These are phyloP conservation scores for Agrotis exclamationis DNA, from an alignment of 2,888 invertebrate species.

Conservation along the genomic window DNA sequence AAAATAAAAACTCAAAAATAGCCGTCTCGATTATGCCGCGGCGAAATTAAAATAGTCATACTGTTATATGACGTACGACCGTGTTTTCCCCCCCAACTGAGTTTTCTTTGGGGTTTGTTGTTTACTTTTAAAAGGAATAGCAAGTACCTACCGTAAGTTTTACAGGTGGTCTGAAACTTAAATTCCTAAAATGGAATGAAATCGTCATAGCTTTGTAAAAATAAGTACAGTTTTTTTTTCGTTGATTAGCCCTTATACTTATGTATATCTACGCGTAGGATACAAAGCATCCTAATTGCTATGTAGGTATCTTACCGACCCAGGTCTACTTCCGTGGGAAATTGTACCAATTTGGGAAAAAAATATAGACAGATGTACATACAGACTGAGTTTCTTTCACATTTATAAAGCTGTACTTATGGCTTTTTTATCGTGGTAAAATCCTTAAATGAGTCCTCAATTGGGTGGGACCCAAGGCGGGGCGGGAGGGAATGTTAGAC, in stretches of 20 bases:
- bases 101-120: constrained; percentile 60
- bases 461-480: too few species aligned
- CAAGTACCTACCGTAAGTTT: background rate
- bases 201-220: too few species aligned
- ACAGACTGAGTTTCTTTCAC: background rate
- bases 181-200: background rate
- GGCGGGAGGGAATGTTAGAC: too few species aligned
- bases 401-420: background rate
- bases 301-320: too few species aligned
- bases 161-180: background rate
- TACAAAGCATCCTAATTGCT: background rate
- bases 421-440: too few species aligned
- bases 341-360: too few species aligned
- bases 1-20: constrained; percentile 90
- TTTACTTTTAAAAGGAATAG: background rate
- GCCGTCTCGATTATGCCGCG: constrained; percentile 81
- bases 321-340: too few species aligned
- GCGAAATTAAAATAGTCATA: constrained; percentile 87
- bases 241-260: too few species aligned
- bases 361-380: too few species aligned
- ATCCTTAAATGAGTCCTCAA: too few species aligned
- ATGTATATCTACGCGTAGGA: too few species aligned
- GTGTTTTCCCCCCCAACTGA: constrained; percentile 84
- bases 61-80: constrained; percentile 64
- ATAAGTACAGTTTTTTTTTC: too few species aligned